Evolutionary conservation across 2,888 invertebrate genomes (phyloP), one percentile per base, ranked within the genome.

Genomic region (Leptinotarsa tumamoca): DNA sequence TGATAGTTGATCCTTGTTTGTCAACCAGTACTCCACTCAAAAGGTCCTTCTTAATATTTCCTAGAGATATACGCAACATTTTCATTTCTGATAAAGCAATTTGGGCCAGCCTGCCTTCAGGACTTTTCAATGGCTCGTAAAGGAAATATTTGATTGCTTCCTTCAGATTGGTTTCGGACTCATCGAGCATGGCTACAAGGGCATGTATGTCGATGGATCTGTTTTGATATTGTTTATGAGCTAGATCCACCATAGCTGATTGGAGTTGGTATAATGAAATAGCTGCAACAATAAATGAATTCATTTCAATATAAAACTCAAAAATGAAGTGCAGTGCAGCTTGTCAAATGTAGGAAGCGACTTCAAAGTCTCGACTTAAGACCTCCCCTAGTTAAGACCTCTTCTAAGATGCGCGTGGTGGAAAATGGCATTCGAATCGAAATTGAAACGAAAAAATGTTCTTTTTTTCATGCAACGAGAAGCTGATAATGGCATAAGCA

Each of bases 211-310:
- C 87, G 58, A 94, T 91, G 85, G 93, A 92, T 4, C 91, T 90
- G 0, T 90, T 89, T 23, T 91, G 90, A 83, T 92, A 93, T 73
- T 91, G 89, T 78, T 92, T 91, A 81, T 94, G 92, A 0, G 93
- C 91, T 51, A 95, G 85, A 81, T 93, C 91, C 4, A 93, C 90
- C 79, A 91, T 89, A 0, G 95, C 92, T 18, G 91, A 91, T 84
- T 94, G 94, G 80, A 95, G 88, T 86, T 96, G 95, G 83, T 95
- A 95, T 56, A 95, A 84, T 14, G 94, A 92, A 71, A 95, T 92
- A 0, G 94, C 95, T 91, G 86, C 75, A 90, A 84, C 13, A 58
- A 10, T 4, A 49, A 43, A 63, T 18, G 23, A 56, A 56, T 23
- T 21, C 14, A 58, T 3, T 58, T 56, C 17, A 52, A n/a, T 5